Conservation (phyloP, 2,797 vertebrate genomes). For the Steatocranus sp. region DNA sequence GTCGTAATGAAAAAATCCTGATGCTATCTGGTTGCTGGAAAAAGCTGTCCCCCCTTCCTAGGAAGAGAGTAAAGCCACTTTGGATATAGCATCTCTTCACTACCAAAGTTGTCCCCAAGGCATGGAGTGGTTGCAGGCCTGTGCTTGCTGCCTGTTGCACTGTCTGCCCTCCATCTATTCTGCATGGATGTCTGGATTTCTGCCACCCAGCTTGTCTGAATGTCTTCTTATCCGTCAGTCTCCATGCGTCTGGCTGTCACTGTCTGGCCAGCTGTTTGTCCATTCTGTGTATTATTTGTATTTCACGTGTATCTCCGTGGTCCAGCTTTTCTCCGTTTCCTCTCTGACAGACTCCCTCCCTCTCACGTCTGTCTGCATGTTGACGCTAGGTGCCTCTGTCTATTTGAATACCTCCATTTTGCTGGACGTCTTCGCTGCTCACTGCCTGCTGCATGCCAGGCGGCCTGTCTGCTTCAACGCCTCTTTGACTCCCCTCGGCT, state of each 20-base stretch:
- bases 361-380: background rate
- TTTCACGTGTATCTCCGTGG: conserved; percentile 11
- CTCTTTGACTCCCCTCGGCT: background rate
- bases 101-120: conserved; percentile 41
- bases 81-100: conserved; percentile 32
- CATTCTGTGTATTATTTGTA: conserved; percentile 39
- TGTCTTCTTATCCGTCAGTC: conserved; percentile 6
- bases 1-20: conserved; percentile 49
- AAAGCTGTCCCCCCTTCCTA: background rate
- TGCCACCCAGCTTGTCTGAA: background rate
- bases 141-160: background rate
- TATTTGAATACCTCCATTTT: conserved; percentile 42
- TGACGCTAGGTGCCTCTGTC: conserved; percentile 7
- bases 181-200: conserved; percentile 1
- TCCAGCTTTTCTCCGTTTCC: conserved; percentile 1
- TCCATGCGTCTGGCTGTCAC: background rate
- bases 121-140: conserved; percentile 11
- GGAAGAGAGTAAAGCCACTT: conserved; percentile 7
- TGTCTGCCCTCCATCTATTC: conserved; percentile 4
- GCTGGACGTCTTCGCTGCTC: background rate
- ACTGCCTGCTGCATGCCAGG: background rate
- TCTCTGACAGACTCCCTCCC: conserved; percentile 4
- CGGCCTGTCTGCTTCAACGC: conserved; percentile 7
- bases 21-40: conserved; percentile 29
- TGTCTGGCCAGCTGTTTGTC: conserved; percentile 33